Percentiles rank a stretch among this genome's conserved stretches.
Evolutionary conservation across 1,140 invertebrate genomes (phyloP).

Genomic region (Harpegnathos saltator): DNA sequence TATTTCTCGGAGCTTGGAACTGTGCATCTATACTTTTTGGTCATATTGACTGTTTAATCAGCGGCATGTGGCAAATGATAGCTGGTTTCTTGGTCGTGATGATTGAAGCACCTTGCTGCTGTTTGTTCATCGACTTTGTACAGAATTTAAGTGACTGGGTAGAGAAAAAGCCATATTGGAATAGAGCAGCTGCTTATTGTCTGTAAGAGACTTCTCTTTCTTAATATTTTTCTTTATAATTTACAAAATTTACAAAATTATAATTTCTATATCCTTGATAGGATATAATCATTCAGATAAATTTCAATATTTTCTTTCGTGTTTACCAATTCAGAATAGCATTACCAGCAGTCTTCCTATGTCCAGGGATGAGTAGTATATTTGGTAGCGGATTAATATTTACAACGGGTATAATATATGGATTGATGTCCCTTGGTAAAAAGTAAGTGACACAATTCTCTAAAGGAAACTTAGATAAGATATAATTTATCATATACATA

Average conservation of each 20-base stretch:
- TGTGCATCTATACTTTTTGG: conserved; percentile 90
- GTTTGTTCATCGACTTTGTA: conserved; percentile 97
- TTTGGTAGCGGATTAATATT: conserved; percentile 96
- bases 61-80: conserved; percentile 95
- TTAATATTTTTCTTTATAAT: neutral
- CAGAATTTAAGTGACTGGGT: conserved; percentile 92
- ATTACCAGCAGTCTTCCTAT: conserved; percentile 92
- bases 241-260: conserved; percentile 11
- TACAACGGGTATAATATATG: conserved; percentile 95
- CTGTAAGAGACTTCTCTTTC: conserved; percentile 88
- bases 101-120: conserved; percentile 97
- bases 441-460: conserved; percentile 86
- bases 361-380: conserved; percentile 91
- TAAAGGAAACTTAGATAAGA: neutral
- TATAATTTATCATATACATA: neutral
- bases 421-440: conserved; percentile 96
- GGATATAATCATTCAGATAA: conserved; percentile 24
- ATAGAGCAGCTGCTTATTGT: conserved; percentile 94
- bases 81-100: conserved; percentile 94
- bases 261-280: conserved; percentile 32
- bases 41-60: conserved; percentile 90
- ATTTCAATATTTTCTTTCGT: conserved; percentile 22
- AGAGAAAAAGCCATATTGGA: conserved; percentile 95
- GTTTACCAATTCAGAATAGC: conserved; percentile 88
- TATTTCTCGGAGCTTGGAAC: conserved; percentile 94